These are phyloP conservation scores for Halcyon malimbica DNA, from an alignment of 2,113 vertebrate genomes.

Conservation along the genomic window DNA sequence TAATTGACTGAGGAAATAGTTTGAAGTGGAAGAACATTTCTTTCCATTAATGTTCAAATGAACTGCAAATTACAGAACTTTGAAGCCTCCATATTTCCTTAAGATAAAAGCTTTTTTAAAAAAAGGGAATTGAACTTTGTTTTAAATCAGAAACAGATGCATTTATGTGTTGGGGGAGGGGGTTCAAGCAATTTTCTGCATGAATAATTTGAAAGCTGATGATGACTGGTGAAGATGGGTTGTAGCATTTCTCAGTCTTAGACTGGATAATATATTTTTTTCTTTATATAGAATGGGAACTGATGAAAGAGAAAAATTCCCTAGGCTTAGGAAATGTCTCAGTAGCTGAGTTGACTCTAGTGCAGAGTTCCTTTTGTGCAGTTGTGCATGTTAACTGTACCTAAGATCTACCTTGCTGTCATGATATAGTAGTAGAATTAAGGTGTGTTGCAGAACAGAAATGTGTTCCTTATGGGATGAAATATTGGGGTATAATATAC, in stretches of 20 bases:
- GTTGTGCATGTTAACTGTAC: not conserved
- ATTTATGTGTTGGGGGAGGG: not conserved
- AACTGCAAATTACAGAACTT: constrained; percentile 74
- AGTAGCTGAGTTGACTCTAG: not conserved
- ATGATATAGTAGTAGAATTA: not conserved
- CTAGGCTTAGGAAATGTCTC: not conserved
- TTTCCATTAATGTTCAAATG: constrained; percentile 79
- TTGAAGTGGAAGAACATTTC: constrained; percentile 76
- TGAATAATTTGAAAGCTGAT: constrained; percentile 57
- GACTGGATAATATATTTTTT: not conserved
- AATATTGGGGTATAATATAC: rapidly evolving
- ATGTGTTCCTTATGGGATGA: not conserved
- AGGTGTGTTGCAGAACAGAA: not conserved
- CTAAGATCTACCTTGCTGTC: not conserved
- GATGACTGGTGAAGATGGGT: constrained; percentile 1
- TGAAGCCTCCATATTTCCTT: constrained; percentile 67
- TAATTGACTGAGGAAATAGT: constrained; percentile 80
- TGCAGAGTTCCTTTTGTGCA: not conserved
- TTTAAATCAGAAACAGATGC: constrained; percentile 69
- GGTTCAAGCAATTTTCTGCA: constrained; percentile 64
- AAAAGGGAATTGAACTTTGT: constrained; percentile 54
- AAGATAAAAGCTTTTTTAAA: constrained; percentile 68
- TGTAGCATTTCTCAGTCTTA: not conserved
- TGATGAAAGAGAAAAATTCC: not conserved
- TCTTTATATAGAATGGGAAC: not conserved